Evolutionary conservation across 2,113 vertebrate species (phyloP).

Genomic region (Petrocephalus zakoni): DNA sequence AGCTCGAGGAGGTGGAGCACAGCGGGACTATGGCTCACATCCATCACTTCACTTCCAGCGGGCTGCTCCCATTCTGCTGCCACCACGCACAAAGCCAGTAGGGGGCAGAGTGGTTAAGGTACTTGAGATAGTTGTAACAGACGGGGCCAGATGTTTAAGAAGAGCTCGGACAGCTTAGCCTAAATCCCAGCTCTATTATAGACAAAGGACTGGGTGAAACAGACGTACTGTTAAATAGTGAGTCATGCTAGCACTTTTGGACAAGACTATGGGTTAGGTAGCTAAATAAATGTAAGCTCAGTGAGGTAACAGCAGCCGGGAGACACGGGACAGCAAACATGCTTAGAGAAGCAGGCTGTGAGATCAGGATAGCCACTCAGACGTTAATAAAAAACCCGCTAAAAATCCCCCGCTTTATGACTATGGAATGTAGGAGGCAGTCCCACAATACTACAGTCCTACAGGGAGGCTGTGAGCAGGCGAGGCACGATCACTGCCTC

Average conservation of each 20-base stretch:
- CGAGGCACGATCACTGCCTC: not conserved
- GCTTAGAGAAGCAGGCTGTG: not conserved
- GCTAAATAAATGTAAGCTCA: not conserved
- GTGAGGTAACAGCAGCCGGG: not conserved
- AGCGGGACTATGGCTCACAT: not conserved
- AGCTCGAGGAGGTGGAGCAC: not conserved
- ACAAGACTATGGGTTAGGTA: not conserved
- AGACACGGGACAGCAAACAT: not conserved
- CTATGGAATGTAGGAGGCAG: not conserved
- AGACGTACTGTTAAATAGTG: not conserved
- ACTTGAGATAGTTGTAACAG: not conserved
- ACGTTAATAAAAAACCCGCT: not conserved
- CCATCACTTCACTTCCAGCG: not conserved
- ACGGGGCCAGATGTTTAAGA: not conserved
- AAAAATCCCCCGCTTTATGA: not conserved
- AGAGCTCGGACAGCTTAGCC: not conserved
- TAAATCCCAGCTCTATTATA: not conserved
- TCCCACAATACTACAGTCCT: not conserved
- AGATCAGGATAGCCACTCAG: not conserved
- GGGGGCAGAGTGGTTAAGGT: not conserved
- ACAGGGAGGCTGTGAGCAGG: not conserved
- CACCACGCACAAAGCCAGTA: not conserved
- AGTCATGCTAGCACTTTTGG: not conserved
- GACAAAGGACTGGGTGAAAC: not conserved
- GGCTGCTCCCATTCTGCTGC: not conserved